These are phyloP conservation scores for Aricia agestis DNA, from an alignment of 1,140 invertebrate genomes.

Conservation along the genomic window DNA sequence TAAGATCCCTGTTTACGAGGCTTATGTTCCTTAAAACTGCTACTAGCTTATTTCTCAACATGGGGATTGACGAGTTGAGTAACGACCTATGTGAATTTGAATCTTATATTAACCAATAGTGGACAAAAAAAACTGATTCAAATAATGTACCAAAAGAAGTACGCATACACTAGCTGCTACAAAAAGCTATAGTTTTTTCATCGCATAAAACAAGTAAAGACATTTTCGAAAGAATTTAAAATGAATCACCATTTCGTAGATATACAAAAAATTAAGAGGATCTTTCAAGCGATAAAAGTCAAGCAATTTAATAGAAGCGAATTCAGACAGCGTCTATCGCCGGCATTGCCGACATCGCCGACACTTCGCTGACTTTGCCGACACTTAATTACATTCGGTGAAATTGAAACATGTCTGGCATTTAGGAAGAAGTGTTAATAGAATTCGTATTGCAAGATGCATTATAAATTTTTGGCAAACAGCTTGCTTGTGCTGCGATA, in stretches of 20 bases:
- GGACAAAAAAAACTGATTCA: no score
- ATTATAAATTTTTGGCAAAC: neutral
- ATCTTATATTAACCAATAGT: no score
- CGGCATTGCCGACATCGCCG: conserved; percentile 34
- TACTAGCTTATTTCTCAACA: no score
- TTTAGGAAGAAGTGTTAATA: conserved; percentile 33
- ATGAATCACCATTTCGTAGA: conserved; percentile 5
- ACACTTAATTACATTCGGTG: conserved; percentile 58
- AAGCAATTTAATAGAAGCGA: conserved; percentile 60
- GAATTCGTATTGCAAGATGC: conserved; percentile 32
- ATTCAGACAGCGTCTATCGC: conserved; percentile 43
- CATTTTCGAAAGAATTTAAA: neutral
- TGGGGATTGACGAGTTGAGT: no score
- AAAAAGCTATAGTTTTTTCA: neutral
- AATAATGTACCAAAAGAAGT: neutral
- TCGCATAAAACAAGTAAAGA: neutral
- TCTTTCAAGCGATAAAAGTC: conserved; percentile 52
- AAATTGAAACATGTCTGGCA: conserved; percentile 52
- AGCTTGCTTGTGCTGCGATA: no score
- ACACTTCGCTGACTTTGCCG: conserved; percentile 46
- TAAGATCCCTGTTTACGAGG: no score
- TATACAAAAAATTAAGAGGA: conserved; percentile 47
- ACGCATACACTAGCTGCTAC: neutral
- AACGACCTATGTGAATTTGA: no score
- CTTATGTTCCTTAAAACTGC: no score